phyloP scores from a whole-genome alignment of 2,888 invertebrate species.

The Andricus quercusramuli region DNA sequence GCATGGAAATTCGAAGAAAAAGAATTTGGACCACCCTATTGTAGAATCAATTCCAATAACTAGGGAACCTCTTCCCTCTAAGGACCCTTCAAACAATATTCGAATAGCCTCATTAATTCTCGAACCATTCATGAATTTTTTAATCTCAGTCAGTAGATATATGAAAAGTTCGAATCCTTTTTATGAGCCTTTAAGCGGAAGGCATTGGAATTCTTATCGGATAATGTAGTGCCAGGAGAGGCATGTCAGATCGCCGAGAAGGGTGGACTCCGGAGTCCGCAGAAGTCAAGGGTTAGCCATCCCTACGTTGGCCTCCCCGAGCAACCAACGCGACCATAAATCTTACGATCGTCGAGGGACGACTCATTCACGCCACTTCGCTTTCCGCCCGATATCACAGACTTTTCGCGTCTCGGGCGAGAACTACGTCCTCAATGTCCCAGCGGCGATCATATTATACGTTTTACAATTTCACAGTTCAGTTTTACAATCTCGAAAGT shows the following conservation, averaged over 20 bases:
- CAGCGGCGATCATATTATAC: conserved; percentile 35
- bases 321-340: conserved; percentile 74
- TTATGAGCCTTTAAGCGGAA: conserved; percentile 5
- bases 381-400: conserved; percentile 71
- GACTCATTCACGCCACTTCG: conserved; percentile 77
- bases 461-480: background rate
- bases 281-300: conserved; percentile 75
- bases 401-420: conserved; percentile 38
- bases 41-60: too few species aligned
- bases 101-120: background rate
- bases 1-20: too few species aligned
- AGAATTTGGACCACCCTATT: too few species aligned
- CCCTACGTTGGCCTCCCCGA: conserved; percentile 65
- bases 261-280: conserved; percentile 65
- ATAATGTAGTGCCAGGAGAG: conserved; percentile 59
- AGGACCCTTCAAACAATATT: conserved; percentile 11
- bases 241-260: conserved; percentile 58
- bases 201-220: conserved; percentile 57
- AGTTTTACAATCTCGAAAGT: background rate
- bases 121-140: background rate
- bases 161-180: background rate
- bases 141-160: background rate
- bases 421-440: conserved; percentile 38
- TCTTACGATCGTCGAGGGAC: conserved; percentile 77
- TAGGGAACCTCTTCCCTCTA: too few species aligned